phyloP scores from a whole-genome alignment of 2,113 vertebrate genomes.

The Periophthalmus modestus region DNA sequence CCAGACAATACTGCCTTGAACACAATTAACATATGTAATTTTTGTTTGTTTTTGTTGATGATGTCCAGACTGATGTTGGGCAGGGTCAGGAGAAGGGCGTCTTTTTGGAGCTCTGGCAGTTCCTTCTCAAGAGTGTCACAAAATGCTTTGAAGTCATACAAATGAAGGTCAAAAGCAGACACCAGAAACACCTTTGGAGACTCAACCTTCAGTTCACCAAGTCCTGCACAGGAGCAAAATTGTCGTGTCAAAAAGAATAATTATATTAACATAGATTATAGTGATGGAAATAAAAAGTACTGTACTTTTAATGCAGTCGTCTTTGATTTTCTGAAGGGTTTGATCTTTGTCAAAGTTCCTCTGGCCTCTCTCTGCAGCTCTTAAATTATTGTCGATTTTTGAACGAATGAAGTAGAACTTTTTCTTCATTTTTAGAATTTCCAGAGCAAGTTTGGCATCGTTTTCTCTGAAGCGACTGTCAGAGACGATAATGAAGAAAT shows the following conservation, averaged over 20 bases:
- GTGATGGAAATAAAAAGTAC: neutral
- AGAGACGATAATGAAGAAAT: constrained; percentile 33
- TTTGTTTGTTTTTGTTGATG: neutral
- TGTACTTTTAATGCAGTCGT: constrained; percentile 13
- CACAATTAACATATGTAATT: neutral
- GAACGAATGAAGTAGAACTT: no score
- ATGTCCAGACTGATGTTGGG: neutral
- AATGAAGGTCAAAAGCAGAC: neutral
- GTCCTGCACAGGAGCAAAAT: neutral
- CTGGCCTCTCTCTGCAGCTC: neutral
- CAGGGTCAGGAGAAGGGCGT: neutral
- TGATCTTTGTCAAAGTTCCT: neutral
- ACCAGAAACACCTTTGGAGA: neutral
- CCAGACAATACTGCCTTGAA: neutral
- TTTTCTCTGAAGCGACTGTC: no score
- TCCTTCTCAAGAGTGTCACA: neutral
- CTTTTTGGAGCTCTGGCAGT: neutral
- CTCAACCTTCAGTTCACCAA: neutral
- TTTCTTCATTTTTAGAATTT: no score
- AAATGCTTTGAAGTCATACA: neutral
- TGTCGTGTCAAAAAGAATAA: neutral
- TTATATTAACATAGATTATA: neutral
- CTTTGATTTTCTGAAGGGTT: neutral
- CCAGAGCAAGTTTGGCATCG: no score
- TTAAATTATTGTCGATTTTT: neutral